Conservation (phyloP, 2,888 invertebrate species). For the Sacculina carcini region DNA sequence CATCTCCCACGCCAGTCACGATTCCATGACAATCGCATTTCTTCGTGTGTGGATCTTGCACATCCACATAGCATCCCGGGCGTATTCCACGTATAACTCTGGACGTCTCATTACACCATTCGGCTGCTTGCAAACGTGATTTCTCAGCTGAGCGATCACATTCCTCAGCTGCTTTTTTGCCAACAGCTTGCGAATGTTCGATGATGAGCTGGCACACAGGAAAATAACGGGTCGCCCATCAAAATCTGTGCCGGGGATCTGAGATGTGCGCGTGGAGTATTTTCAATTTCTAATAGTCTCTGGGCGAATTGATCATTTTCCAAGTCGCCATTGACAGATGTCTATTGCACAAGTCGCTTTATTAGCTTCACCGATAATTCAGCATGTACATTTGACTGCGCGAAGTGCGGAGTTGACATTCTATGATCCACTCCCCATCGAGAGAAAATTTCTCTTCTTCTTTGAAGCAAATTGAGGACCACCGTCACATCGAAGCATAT, state of each 20-base stretch:
- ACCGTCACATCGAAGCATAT: not conserved
- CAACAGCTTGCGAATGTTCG: not conserved
- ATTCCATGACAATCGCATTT: not conserved
- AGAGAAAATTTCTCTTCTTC: not conserved
- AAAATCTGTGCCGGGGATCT: not conserved
- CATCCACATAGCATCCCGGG: not conserved
- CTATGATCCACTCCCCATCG: not conserved
- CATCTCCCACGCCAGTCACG: not conserved
- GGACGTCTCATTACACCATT: not conserved
- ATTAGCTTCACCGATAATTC: not conserved
- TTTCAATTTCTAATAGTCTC: not conserved
- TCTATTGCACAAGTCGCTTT: not conserved
- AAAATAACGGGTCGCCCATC: constrained; percentile 1
- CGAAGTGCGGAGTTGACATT: not conserved
- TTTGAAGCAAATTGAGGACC: not conserved
- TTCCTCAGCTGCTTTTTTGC: not conserved
- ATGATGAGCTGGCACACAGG: not conserved
- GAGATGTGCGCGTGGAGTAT: not conserved
- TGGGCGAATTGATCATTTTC: not conserved
- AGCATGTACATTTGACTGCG: not conserved
- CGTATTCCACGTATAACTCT: not conserved
- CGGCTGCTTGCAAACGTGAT: not conserved
- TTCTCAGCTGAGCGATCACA: not conserved
- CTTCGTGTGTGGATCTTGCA: not conserved
- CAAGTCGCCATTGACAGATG: not conserved